Evolutionary conservation across 2,797 vertebrate species (phyloP), one percentile per base, ranked within the genome.

Genomic region (Hemibagrus guttatus): DNA sequence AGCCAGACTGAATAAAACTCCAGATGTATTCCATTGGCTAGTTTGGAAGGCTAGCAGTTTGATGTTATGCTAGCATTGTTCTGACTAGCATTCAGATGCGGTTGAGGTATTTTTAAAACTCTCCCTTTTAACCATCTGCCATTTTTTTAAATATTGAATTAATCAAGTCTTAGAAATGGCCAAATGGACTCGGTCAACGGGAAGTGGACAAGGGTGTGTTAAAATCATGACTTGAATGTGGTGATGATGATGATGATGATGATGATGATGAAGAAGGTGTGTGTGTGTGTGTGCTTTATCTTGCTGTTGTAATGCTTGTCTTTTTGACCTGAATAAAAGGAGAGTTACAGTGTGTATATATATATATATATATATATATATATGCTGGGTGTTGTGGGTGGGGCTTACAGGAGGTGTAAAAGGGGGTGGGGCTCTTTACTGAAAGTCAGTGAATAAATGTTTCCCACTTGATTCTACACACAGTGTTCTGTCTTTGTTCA

Each of bases 241-340:
- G 0, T 46, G 39, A 12, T 46, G 39, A 46, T 46, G 26, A 64
- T 69, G 69, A 31, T 66, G 64, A 68, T 35, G 69, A 72, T 14
- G n/a, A 26, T 31, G n/a, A 64, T 64, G 61, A 28, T 26, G 59
- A 26, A 17, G n/a, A 12, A 14, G 64, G 2, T 12, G 35, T 39
- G 35, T 39, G 35, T 71, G 68, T 2, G 23, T 5, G 31, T 8
- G 54, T 3, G 21, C 35, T 81, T n/a, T 81, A 49, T 64, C 39
- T 81, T 64, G 59, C 79, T 81, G 79, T 81, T 49, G 59, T 81
- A 64, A 64, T 81, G 42, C 26, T 81, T 0, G 59, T 81, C 59
- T 81, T 64, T 81, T 39, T 64, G 79, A 46, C 23, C 59, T 64
- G 26, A 81, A 63, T 63, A 42, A 81, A 63, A 23, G 14, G 31